Conservation (phyloP, 2,888 invertebrate species). For the Euplagia quadripunctaria region DNA sequence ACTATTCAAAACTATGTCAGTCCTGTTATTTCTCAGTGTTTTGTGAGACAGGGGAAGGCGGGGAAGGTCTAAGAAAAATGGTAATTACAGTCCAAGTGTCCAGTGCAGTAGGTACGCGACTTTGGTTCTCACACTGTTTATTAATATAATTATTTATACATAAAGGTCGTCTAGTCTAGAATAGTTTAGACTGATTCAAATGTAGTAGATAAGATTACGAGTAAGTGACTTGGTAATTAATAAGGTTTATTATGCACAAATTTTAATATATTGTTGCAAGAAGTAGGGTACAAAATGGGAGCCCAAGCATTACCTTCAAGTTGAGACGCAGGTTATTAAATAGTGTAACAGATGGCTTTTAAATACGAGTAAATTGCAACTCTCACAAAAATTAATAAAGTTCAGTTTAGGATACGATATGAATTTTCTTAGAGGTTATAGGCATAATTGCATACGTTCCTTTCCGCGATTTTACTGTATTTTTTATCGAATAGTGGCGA, state of each 20-base stretch:
- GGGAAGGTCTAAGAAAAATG: slow-evolving; percentile 28
- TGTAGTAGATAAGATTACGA: slow-evolving; percentile 47
- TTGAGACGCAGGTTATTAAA: too few species aligned
- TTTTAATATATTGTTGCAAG: background rate
- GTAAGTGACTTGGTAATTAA: slow-evolving; percentile 42
- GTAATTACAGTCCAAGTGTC: slow-evolving; percentile 38
- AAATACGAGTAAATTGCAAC: too few species aligned
- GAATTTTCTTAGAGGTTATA: too few species aligned
- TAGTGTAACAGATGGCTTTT: too few species aligned
- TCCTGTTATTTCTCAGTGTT: background rate
- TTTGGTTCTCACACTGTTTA: slow-evolving; percentile 60
- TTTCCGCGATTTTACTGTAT: too few species aligned
- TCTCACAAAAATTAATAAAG: too few species aligned
- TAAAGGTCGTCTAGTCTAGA: slow-evolving; percentile 59
- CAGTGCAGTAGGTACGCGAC: slow-evolving; percentile 32
- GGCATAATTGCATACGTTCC: too few species aligned
- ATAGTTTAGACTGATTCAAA: slow-evolving; percentile 49
- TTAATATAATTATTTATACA: slow-evolving; percentile 50
- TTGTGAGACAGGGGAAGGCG: background rate
- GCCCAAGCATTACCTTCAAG: too few species aligned
- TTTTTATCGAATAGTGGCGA: too few species aligned
- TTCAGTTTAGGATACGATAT: too few species aligned
- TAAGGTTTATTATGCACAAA: slow-evolving; percentile 25
- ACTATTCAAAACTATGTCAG: slow-evolving; percentile 36
- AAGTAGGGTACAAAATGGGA: background rate